Percentiles rank a stretch among this genome's conserved stretches.
Evolutionary conservation across 2,888 invertebrate species (phyloP).

Genomic region (Dolichopus griseipennis): DNA sequence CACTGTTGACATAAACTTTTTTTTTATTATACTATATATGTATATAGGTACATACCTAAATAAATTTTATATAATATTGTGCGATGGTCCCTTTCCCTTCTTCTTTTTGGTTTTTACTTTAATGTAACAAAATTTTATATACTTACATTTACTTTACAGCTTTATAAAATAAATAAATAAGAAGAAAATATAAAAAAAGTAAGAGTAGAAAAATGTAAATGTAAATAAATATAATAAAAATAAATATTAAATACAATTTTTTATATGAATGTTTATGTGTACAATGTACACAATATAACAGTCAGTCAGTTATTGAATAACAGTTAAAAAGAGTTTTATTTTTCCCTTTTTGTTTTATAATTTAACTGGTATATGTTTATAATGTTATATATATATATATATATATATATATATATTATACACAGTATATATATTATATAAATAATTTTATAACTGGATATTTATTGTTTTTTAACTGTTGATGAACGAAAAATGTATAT

Average conservation of each 20-base stretch:
- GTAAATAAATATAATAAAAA: too few relatives aligned
- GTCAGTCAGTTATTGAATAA: neutral
- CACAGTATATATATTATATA: too few relatives aligned
- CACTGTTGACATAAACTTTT: neutral
- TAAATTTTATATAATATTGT: neutral
- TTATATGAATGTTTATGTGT: neutral
- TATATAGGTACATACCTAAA: neutral
- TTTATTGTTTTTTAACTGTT: too few relatives aligned
- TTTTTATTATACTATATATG: neutral
- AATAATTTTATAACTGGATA: too few relatives aligned
- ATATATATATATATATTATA: too few relatives aligned
- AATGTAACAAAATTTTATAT: neutral
- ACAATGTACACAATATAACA: neutral
- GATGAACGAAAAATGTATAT: too few relatives aligned
- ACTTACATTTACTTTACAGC: neutral
- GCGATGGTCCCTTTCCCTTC: too few relatives aligned
- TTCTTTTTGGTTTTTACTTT: neutral
- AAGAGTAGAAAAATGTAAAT: neutral
- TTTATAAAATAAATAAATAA: neutral
- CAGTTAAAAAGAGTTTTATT: neutral
- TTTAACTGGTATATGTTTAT: too few relatives aligned
- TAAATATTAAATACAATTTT: slow-evolving; percentile 1
- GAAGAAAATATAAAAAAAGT: neutral
- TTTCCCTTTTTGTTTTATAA: too few relatives aligned
- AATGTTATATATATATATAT: too few relatives aligned